phyloP scores from a whole-genome alignment of 2,113 vertebrate genomes.

The Sebastes fasciatus region DNA sequence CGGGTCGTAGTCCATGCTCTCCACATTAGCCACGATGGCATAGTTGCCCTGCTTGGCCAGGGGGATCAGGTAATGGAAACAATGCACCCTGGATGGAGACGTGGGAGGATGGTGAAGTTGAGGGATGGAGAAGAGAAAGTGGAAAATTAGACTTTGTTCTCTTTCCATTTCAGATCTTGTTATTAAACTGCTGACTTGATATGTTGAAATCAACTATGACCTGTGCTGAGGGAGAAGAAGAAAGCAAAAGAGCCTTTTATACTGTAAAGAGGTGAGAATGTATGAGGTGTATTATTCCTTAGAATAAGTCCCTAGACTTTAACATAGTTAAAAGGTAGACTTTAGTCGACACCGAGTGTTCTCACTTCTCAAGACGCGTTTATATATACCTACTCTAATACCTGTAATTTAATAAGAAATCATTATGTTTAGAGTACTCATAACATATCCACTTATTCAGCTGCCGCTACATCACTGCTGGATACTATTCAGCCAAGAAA shows the following conservation, averaged over 20 bases:
- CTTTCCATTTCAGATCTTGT: neutral
- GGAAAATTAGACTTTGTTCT: neutral
- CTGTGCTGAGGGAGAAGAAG: neutral
- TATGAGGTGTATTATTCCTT: neutral
- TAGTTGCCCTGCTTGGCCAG: constrained; percentile 98
- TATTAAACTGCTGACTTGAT: constrained; percentile 3
- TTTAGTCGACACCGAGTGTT: neutral
- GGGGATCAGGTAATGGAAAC: constrained; percentile 98
- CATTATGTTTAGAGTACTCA: constrained; percentile 30
- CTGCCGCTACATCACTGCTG: constrained; percentile 21
- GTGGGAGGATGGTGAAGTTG: too few relatives aligned
- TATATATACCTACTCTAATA: neutral
- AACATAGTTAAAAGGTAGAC: neutral
- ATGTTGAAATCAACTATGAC: neutral
- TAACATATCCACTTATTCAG: constrained; percentile 15
- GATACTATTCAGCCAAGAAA: constrained; percentile 31
- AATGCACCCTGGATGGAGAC: constrained; percentile 89
- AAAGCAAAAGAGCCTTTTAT: neutral
- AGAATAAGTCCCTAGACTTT: neutral
- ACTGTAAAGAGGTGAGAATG: neutral
- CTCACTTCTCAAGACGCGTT: neutral
- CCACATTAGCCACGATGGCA: constrained; percentile 97
- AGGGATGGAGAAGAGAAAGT: constrained; percentile 1
- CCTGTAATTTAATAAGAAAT: constrained; percentile 37
- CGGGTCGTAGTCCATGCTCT: constrained; percentile 99